Conservation (phyloP, 1,140 invertebrate genomes). For the Atta colombica region DNA sequence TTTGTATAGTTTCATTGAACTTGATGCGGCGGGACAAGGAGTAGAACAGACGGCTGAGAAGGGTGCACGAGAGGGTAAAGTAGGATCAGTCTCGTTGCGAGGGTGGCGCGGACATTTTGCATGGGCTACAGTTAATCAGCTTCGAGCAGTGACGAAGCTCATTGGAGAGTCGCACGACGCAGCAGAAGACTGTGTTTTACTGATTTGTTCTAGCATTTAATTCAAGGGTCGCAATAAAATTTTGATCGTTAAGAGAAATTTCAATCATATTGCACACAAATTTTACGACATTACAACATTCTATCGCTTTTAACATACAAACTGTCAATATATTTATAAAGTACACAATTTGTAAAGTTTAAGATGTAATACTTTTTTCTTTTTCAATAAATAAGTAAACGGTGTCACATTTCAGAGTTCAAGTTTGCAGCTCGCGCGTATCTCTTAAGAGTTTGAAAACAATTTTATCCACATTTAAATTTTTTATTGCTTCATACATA, state of each 20-base stretch:
- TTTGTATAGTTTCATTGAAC: conserved; percentile 72
- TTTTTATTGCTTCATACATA: neutral
- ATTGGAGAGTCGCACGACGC: conserved; percentile 19
- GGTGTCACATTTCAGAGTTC: neutral
- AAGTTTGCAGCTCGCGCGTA: neutral
- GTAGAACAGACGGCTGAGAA: conserved; percentile 57
- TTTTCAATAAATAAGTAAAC: neutral
- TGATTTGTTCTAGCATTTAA: neutral
- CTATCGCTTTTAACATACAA: neutral
- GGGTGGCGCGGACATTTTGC: conserved; percentile 38
- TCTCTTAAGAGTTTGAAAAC: neutral
- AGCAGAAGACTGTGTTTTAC: conserved; percentile 36
- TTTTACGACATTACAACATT: neutral
- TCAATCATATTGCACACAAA: neutral
- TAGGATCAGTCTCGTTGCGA: conserved; percentile 58
- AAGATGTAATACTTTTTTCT: neutral
- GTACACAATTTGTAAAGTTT: neutral
- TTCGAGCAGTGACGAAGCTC: conserved; percentile 46
- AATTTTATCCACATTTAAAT: neutral
- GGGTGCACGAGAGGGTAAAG: conserved; percentile 23
- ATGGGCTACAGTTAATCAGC: conserved; percentile 59
- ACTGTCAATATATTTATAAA: neutral
- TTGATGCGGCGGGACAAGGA: conserved; percentile 60
- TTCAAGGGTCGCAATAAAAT: conserved; percentile 1
- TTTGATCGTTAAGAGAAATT: neutral